A percentile compares a stretch with the other conserved stretches of the same genome.
Conservation (phyloP, 2,797 vertebrate genomes). For the Phaenicophaeus curvirostris region DNA sequence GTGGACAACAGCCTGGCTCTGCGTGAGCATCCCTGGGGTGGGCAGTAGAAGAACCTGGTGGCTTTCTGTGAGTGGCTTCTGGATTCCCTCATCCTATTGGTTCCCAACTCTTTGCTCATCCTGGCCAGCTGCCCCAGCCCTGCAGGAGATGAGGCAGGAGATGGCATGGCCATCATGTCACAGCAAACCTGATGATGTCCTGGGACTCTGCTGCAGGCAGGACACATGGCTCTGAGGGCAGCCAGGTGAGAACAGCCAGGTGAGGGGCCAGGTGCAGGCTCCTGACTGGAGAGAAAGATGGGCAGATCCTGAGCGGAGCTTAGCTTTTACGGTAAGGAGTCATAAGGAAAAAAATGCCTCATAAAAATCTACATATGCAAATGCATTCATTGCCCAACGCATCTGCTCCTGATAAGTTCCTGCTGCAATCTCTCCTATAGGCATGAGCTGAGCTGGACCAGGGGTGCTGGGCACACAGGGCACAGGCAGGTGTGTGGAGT, state of each 20-base stretch:
- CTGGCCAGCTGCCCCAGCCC: background rate
- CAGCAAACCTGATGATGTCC: background rate
- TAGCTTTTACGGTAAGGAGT: background rate
- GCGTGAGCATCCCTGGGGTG: background rate
- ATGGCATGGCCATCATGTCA: fast-evolving
- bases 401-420: background rate
- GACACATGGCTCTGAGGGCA: fast-evolving
- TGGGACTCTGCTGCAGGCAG: background rate
- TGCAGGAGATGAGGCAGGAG: fast-evolving
- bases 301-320: background rate
- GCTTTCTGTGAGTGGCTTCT: background rate
- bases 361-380: background rate
- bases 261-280: background rate
- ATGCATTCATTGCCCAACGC: background rate
- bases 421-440: background rate
- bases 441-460: background rate
- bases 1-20: background rate
- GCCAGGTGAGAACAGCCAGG: background rate
- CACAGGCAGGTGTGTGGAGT: background rate
- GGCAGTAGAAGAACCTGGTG: background rate
- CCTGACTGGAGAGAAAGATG: background rate
- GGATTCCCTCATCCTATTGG: background rate
- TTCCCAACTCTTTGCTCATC: fast-evolving
- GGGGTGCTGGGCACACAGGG: fast-evolving
- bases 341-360: background rate